Conservation (phyloP, 2,797 vertebrate genomes). For the Parauchenoglanis ngamensis region DNA sequence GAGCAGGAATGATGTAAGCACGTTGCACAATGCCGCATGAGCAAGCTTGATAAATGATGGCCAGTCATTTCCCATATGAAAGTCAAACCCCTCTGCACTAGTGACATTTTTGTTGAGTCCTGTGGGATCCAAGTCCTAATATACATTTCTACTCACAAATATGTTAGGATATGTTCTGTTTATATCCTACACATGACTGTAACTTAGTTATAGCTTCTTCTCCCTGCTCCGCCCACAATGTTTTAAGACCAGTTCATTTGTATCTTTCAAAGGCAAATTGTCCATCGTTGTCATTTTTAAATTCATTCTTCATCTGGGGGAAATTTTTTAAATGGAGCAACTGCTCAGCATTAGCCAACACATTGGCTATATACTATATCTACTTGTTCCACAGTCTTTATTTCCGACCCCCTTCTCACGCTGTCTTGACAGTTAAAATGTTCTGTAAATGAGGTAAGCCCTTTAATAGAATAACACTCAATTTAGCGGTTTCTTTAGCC, state of each 20-base stretch:
- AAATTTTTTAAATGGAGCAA: neutral
- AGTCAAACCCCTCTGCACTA: neutral
- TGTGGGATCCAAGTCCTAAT: neutral
- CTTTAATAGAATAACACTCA: no score
- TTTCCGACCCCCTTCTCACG: neutral
- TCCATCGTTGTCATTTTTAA: neutral
- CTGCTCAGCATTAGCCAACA: neutral
- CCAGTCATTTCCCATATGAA: neutral
- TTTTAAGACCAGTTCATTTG: no score
- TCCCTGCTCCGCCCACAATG: neutral
- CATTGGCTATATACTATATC: no score
- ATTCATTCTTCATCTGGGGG: neutral
- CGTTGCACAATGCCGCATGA: neutral
- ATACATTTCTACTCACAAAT: neutral
- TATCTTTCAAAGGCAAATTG: neutral
- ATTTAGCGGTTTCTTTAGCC: neutral
- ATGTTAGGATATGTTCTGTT: neutral
- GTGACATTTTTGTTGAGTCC: neutral
- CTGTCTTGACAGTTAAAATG: neutral
- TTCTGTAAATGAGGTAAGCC: neutral
- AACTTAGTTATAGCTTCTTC: neutral
- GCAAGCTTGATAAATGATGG: neutral
- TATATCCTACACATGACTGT: neutral
- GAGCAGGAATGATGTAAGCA: neutral
- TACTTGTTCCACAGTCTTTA: neutral